phyloP scores from a whole-genome alignment of 1,140 invertebrate genomes.

The Zelostemma sp. region DNA sequence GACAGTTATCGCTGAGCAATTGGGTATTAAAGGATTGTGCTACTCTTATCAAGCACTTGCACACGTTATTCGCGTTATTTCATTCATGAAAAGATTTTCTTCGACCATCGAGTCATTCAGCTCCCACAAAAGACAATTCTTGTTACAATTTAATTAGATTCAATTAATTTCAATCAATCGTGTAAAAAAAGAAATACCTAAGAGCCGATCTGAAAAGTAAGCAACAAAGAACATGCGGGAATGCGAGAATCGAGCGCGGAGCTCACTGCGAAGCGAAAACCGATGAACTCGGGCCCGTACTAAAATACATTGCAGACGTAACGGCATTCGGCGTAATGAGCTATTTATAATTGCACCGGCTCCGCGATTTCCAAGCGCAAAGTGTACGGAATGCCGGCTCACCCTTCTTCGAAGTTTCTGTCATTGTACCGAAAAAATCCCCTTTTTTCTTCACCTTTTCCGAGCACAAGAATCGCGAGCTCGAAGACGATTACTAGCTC shows the following conservation, averaged over 20 bases:
- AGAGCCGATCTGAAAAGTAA: no score
- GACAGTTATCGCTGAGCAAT: no score
- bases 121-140: no score
- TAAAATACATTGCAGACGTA: conserved; percentile 27
- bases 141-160: neutral
- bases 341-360: conserved; percentile 20
- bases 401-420: conserved; percentile 30
- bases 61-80: no score
- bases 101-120: no score
- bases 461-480: neutral
- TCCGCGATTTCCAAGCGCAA: conserved; percentile 11
- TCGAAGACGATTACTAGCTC: no score
- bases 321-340: no score
- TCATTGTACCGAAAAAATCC: conserved; percentile 11
- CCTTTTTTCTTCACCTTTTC: neutral
- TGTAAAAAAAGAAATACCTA: neutral
- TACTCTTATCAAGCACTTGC: no score
- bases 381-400: conserved; percentile 20
- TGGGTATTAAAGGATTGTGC: no score
- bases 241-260: neutral
- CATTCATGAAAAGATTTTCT: no score
- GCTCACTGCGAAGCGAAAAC: conserved; percentile 10
- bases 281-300: conserved; percentile 20
- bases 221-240: neutral
- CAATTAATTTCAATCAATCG: neutral